These are phyloP conservation scores for Melanophora roralis DNA, from an alignment of 2,888 invertebrate species.

Conservation along the genomic window DNA sequence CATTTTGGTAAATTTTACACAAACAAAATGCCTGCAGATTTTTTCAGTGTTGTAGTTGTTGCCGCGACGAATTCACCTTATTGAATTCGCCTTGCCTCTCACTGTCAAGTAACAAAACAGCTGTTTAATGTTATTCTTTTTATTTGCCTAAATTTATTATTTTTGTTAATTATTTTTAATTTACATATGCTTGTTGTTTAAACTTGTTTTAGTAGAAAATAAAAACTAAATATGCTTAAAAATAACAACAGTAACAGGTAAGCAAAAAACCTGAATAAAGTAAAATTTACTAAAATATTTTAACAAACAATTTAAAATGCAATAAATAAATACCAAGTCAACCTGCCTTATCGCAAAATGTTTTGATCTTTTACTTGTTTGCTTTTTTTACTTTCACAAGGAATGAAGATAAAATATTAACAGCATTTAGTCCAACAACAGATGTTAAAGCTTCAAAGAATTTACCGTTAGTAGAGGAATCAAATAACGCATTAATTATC, in stretches of 20 bases:
- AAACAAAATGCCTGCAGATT: no score
- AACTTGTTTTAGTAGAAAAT: slow-evolving; percentile 11
- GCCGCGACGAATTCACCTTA: no score
- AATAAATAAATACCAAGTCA: neutral
- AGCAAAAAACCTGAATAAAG: neutral
- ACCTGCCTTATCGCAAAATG: neutral
- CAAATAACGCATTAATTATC: neutral
- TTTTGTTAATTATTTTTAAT: neutral
- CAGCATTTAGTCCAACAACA: slow-evolving; percentile 25
- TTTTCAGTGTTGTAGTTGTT: no score
- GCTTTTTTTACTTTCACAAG: neutral
- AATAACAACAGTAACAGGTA: slow-evolving; percentile 72
- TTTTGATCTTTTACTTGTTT: neutral
- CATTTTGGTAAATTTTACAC: no score
- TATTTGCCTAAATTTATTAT: no score
- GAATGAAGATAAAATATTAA: slow-evolving; percentile 53
- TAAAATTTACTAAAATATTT: neutral
- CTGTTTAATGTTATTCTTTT: slow-evolving; percentile 18
- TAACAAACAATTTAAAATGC: neutral
- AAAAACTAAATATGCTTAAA: slow-evolving; percentile 66
- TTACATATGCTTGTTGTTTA: slow-evolving; percentile 8
- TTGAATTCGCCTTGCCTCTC: no score
- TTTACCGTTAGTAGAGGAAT: slow-evolving; percentile 8
- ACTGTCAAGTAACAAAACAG: slow-evolving; percentile 56
- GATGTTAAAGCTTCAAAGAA: slow-evolving; percentile 27